Base-by-base conservation (phyloP, 1,140 invertebrate genomes). In the Heliconius congener region DNA sequence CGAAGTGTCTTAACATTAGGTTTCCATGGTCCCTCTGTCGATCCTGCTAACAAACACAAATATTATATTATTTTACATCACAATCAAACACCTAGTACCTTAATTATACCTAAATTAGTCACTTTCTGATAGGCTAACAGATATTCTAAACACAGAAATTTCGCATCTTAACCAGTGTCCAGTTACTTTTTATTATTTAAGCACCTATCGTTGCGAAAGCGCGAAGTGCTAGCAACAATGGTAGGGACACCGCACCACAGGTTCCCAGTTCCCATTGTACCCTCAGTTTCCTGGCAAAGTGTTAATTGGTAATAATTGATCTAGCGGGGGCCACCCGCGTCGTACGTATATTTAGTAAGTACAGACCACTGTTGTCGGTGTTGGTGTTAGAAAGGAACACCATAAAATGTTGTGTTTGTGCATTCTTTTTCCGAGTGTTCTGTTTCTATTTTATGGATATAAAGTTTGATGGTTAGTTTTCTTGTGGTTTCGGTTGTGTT, bases 291-390 rank as follows among this genome's bases (percentile, higher is more conserved):
- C 84, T 84, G 83, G 74, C 74, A 82, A 84, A 81, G 87, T 91
- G 91, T 86, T 91, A 93, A 91, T 93, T 88, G 87, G 84, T 86
- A 92, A 91, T 93, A 93, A 93, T 90, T 93, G 91, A 93, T 91
- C 81, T 85, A 81, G 84, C 81, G 78, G 77, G 73, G 91, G 84
- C 91, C 90, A 92, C 91, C 90, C 91, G 90, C 90, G 90, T 88
- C 82, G 91, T 76, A 78, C 84, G 80, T 91, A 91, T 93, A 87
- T 91, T 91, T 93, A 91, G 88, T 83, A 74, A 34, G 71, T 79
- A 78, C 74, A 83, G 83, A 83, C 83, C 83, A 84, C 78, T 85
- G 50, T 81, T 81, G 71, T 81, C 79, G 76, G 76, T 76, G 42
- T 73, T 70, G 34, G 74, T 73, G 70, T 80, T 80, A 79, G 57